A percentile compares a stretch with the other conserved stretches of the same genome.
These are phyloP conservation scores for Porites rus DNA, from an alignment of 92 coral and sea anemone genomes.

Conservation along the genomic window DNA sequence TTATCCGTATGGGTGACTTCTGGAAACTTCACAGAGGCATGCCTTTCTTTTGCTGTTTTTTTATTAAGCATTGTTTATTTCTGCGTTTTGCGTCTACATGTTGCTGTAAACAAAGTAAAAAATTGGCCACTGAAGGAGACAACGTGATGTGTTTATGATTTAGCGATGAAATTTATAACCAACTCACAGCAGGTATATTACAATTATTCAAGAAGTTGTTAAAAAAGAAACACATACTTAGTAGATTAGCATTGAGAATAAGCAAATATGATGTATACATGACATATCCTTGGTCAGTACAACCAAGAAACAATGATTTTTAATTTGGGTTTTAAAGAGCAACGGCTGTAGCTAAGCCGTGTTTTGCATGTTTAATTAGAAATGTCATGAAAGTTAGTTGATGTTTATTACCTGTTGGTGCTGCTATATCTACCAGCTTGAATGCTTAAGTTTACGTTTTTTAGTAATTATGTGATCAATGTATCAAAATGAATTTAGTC, in stretches of 20 bases:
- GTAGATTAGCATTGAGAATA: background rate
- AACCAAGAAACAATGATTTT: background rate
- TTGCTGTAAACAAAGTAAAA: too few species aligned
- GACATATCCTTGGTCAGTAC: too few species aligned
- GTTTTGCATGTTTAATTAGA: too few species aligned
- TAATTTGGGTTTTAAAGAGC: background rate
- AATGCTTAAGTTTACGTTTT: background rate
- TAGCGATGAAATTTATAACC: background rate
- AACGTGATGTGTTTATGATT: background rate
- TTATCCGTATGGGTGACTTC: too few species aligned
- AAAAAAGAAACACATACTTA: background rate
- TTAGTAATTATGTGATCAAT: background rate
- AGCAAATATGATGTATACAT: background rate
- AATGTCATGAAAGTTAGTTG: too few species aligned
- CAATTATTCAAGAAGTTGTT: background rate
- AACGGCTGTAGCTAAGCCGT: too few species aligned
- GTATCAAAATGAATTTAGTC: background rate
- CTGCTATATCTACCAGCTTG: conserved; percentile 8
- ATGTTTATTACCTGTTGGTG: conserved; percentile 14
- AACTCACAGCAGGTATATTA: conserved; percentile 8
- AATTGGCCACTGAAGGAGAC: background rate
- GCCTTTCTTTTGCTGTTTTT: too few species aligned
- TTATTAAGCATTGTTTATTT: too few species aligned
- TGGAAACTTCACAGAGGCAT: too few species aligned
- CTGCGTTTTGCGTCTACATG: too few species aligned